Percentiles rank a stretch among this genome's conserved stretches.
Conservation (phyloP, 2,113 vertebrate genomes). For the Rhineura floridana region DNA sequence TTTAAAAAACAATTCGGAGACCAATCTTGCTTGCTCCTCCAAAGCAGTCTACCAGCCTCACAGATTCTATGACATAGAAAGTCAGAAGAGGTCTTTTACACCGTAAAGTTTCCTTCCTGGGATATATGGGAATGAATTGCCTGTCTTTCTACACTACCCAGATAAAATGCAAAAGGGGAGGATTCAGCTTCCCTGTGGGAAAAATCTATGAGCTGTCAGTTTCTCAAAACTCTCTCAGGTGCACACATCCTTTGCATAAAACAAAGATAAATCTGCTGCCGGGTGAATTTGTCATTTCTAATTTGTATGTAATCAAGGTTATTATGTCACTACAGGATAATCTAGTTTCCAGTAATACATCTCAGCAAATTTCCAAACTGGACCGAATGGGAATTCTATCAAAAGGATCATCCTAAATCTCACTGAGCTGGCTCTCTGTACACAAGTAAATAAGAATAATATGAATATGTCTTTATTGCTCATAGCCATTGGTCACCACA, state of each 20-base stretch:
- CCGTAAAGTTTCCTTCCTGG: too few species aligned
- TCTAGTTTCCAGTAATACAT: not conserved
- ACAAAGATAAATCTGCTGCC: too few species aligned
- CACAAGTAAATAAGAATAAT: too few species aligned
- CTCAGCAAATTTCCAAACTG: too few species aligned
- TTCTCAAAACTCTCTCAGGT: not conserved
- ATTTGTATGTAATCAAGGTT: not conserved
- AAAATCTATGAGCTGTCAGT: not conserved
- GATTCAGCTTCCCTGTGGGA: not conserved
- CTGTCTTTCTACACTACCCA: not conserved
- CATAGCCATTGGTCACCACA: too few species aligned
- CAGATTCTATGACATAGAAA: not conserved
- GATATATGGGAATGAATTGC: not conserved
- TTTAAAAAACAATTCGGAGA: not conserved
- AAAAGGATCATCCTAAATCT: too few species aligned
- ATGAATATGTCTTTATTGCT: too few species aligned
- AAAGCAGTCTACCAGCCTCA: not conserved
- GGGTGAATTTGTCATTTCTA: too few species aligned
- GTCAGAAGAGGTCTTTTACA: not conserved
- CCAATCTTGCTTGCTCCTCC: not conserved
- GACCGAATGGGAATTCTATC: too few species aligned
- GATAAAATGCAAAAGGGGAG: not conserved
- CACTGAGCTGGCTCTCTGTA: too few species aligned
- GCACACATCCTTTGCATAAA: too few species aligned
- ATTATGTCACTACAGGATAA: not conserved